These are phyloP conservation scores for Tiphia femorata DNA, from an alignment of 2,888 invertebrate genomes.

Conservation along the genomic window DNA sequence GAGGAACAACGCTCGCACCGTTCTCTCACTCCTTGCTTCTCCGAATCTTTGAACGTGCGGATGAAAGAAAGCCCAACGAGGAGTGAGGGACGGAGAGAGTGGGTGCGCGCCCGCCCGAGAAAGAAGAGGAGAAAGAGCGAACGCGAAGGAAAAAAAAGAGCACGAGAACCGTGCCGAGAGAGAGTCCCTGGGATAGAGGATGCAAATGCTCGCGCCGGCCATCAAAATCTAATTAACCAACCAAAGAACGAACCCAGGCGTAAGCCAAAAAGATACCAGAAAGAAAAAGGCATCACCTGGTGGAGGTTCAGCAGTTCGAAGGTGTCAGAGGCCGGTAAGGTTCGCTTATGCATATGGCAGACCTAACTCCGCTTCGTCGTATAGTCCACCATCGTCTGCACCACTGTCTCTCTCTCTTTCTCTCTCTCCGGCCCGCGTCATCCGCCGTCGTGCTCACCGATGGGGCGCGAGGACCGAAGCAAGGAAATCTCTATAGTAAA, in stretches of 20 bases:
- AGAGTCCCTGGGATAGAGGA: constrained; percentile 55
- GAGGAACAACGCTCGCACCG: constrained; percentile 12
- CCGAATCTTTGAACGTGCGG: constrained; percentile 8
- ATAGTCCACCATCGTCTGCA: constrained; percentile 1
- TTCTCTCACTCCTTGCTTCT: constrained; percentile 9
- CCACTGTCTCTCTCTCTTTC: constrained; percentile 21
- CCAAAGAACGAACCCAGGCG: constrained; percentile 56
- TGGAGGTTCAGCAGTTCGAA: constrained; percentile 57
- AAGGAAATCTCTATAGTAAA: constrained; percentile 57
- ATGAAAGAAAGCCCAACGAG: constrained; percentile 28
- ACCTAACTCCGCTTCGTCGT: constrained; percentile 5
- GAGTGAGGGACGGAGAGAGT: no score
- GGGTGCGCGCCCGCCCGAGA: no score
- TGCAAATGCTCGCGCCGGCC: constrained; percentile 65
- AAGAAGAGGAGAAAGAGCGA: constrained; percentile 7
- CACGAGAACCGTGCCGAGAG: no score
- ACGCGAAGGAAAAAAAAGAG: constrained; percentile 25
- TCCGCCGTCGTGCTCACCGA: constrained; percentile 33
- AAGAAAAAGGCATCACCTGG: constrained; percentile 40
- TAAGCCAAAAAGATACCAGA: constrained; percentile 47
- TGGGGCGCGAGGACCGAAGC: constrained; percentile 44
- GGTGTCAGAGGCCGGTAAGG: constrained; percentile 58
- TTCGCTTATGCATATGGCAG: constrained; percentile 55
- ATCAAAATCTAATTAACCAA: constrained; percentile 68
- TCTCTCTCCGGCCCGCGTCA: constrained; percentile 26